A percentile compares a stretch with the other conserved stretches of the same genome.
phyloP scores from a whole-genome alignment of 1,140 invertebrate genomes.

The Mercenaria mercenaria region DNA sequence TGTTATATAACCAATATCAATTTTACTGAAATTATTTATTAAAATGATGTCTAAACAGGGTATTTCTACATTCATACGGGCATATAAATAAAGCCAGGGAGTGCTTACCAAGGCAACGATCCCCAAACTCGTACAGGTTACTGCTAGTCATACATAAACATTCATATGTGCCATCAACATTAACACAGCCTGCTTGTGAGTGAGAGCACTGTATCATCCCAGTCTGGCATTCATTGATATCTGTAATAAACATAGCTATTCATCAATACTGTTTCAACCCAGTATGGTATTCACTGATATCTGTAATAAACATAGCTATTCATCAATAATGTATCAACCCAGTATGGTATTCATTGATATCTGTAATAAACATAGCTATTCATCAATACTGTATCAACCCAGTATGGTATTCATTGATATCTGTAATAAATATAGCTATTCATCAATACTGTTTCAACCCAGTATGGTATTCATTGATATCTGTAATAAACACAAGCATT shows the following conservation, averaged over 20 bases:
- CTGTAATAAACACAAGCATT: conserved; percentile 27
- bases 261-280: too few species aligned
- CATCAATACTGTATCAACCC: too few species aligned
- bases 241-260: conserved; percentile 31
- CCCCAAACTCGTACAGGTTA: conserved; percentile 49
- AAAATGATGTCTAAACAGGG: too few species aligned
- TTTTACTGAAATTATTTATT: too few species aligned
- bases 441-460: conserved; percentile 34
- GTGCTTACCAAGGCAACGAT: conserved; percentile 47
- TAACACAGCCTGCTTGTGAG: conserved; percentile 50
- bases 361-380: conserved; percentile 31
- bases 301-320: too few species aligned
- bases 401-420: too few species aligned
- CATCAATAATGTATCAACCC: conserved; percentile 37
- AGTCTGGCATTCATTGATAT: conserved; percentile 61
- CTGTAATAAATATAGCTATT: too few species aligned
- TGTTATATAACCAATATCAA: too few species aligned
- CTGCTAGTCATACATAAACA: conserved; percentile 53
- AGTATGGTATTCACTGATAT: too few species aligned
- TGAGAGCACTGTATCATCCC: conserved; percentile 40
- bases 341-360: conserved; percentile 60
- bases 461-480: conserved; percentile 60
- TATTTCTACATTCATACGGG: too few species aligned
- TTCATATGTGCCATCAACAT: conserved; percentile 54
- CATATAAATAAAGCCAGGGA: too few species aligned